A percentile compares a stretch with the other conserved stretches of the same genome.
Conservation (phyloP, 2,888 invertebrate genomes). For the Scaptomyza polygonia region DNA sequence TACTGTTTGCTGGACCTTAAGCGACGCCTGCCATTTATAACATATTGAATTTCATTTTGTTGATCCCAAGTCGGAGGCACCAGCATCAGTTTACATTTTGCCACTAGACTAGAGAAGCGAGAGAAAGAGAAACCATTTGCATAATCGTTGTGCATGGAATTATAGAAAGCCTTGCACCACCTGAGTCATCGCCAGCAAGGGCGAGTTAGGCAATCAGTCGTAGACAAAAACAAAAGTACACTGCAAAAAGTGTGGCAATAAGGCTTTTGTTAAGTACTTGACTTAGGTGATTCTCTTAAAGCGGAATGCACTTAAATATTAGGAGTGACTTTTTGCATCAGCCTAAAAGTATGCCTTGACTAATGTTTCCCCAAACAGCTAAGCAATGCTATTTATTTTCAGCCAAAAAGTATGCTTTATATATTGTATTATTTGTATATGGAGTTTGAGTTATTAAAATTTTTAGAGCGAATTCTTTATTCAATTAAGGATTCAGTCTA, state of each 20-base stretch:
- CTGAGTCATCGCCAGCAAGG: conserved; percentile 49
- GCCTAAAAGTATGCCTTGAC: neutral
- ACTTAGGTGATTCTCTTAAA: neutral
- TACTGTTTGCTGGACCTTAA: conserved; percentile 13
- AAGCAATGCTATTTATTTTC: too few species aligned
- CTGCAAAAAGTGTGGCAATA: neutral
- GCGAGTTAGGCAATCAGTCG: neutral
- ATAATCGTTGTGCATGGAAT: conserved; percentile 72
- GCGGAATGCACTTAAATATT: neutral
- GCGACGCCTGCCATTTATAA: conserved; percentile 60
- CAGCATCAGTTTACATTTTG: conserved; percentile 19
- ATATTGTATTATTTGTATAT: neutral
- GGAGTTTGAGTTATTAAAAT: too few species aligned
- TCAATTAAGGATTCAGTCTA: too few species aligned
- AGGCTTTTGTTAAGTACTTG: neutral
- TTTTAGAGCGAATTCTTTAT: too few species aligned
- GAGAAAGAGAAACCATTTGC: conserved; percentile 50
- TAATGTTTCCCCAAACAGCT: neutral
- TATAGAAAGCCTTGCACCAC: conserved; percentile 75
- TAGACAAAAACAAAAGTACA: neutral
- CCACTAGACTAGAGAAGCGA: conserved; percentile 20
- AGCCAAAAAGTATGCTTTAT: neutral
- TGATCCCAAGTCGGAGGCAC: conserved; percentile 51
- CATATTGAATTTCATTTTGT: conserved; percentile 74
- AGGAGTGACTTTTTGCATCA: neutral